A percentile compares a stretch with the other conserved stretches of the same genome.
phyloP scores from a whole-genome alignment of 2,113 vertebrate species.

The Benitochromis conjunctus region DNA sequence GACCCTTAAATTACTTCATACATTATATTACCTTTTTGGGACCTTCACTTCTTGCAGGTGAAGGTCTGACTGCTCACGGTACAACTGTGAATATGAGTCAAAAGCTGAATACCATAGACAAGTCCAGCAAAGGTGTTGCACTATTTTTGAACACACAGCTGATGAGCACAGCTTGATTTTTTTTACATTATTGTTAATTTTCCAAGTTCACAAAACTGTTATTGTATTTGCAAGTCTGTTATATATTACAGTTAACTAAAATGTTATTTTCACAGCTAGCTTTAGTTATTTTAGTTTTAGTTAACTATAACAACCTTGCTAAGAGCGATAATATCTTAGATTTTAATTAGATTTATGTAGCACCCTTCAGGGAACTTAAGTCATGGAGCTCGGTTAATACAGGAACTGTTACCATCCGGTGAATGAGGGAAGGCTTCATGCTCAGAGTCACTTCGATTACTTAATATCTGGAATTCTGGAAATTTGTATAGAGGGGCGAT shows the following conservation, averaged over 20 bases:
- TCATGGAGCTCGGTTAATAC: background rate
- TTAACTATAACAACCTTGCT: accelerated
- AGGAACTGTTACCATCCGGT: background rate
- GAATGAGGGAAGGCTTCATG: background rate
- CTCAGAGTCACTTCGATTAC: background rate
- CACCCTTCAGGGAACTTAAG: background rate
- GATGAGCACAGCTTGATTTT: background rate
- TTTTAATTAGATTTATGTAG: background rate
- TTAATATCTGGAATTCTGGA: background rate
- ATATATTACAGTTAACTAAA: background rate
- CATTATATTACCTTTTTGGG: background rate
- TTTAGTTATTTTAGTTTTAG: background rate
- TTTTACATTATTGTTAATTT: background rate
- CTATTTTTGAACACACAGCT: background rate
- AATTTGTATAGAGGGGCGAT: background rate
- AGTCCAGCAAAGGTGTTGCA: background rate
- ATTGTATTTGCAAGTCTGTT: background rate
- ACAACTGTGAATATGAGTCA: background rate
- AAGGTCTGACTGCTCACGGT: background rate
- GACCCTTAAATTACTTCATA: background rate
- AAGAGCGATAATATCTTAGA: background rate
- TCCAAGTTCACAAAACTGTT: background rate
- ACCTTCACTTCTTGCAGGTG: background rate
- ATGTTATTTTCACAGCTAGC: background rate
- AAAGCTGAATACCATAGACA: background rate